These are phyloP conservation scores for Drosophila pseudoananassae DNA, from an alignment of 1,140 invertebrate genomes.

Conservation along the genomic window DNA sequence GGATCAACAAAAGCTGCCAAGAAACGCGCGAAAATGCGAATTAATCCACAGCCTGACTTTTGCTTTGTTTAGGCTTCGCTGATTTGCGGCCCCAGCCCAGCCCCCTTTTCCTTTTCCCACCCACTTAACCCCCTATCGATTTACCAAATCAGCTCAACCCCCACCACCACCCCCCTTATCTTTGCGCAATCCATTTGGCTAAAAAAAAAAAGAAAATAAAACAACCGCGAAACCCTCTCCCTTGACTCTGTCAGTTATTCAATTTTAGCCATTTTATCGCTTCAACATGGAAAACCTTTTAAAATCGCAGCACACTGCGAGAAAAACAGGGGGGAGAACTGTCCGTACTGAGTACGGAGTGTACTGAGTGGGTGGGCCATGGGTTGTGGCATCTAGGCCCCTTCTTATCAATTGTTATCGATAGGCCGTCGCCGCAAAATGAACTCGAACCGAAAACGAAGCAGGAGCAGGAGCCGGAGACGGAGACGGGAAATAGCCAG, in stretches of 20 bases:
- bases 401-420: constrained; percentile 70
- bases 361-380: constrained; percentile 41
- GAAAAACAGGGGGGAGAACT: constrained; percentile 1
- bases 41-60: constrained; percentile 53
- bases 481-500: constrained; percentile 12
- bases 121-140: constrained; percentile 34
- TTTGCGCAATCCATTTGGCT: neutral
- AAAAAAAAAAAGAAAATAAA: neutral
- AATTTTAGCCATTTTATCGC: constrained; percentile 76
- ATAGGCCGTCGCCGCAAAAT: constrained; percentile 26
- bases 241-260: constrained; percentile 63
- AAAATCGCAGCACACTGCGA: constrained; percentile 54
- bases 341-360: constrained; percentile 16
- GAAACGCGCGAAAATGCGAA: constrained; percentile 75
- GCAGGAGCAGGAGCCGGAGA: neutral
- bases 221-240: constrained; percentile 21
- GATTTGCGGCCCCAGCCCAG: constrained; percentile 27
- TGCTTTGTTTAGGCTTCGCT: constrained; percentile 67
- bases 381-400: neutral
- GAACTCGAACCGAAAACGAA: constrained; percentile 26
- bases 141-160: constrained; percentile 36
- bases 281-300: constrained; percentile 74
- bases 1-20: constrained; percentile 48
- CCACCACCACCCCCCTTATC: neutral
- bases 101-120: neutral